phyloP scores from a whole-genome alignment of 2,797 vertebrate genomes.

The Anabacerthia variegaticeps region DNA sequence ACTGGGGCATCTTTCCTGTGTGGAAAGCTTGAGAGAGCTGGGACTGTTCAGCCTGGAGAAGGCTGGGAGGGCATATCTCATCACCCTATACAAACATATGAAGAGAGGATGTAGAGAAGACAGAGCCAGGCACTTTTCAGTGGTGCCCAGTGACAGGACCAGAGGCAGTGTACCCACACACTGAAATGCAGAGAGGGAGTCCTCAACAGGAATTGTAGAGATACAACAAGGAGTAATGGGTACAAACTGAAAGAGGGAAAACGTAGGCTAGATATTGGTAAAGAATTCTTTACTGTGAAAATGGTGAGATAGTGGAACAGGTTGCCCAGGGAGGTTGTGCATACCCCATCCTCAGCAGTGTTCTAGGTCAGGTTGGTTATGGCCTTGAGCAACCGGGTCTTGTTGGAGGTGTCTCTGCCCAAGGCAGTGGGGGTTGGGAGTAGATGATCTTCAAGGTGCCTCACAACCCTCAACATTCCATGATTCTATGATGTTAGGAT shows the following conservation, averaged over 20 bases:
- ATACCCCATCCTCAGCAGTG: not conserved
- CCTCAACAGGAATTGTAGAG: not conserved
- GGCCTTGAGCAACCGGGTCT: not conserved
- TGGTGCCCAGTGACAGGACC: not conserved
- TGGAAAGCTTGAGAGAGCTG: not conserved
- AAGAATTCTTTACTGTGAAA: not conserved
- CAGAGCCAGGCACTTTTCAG: not conserved
- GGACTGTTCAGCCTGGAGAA: not conserved
- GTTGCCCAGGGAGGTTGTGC: not conserved
- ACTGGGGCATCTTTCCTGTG: not conserved
- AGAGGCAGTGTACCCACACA: not conserved
- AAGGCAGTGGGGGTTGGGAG: accelerated
- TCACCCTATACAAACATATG: not conserved
- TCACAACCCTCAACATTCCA: not conserved
- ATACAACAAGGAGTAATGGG: not conserved
- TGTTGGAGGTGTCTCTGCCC: no score
- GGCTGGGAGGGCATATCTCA: accelerated
- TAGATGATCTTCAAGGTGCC: not conserved
- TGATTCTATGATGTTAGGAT: not conserved
- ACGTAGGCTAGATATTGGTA: not conserved
- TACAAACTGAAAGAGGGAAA: not conserved
- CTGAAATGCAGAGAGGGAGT: not conserved
- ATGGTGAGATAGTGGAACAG: not conserved
- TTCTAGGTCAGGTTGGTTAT: not conserved
- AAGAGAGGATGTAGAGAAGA: not conserved